Base-by-base conservation (phyloP, 2,113 vertebrate genomes). In the Clinocottus analis region DNA sequence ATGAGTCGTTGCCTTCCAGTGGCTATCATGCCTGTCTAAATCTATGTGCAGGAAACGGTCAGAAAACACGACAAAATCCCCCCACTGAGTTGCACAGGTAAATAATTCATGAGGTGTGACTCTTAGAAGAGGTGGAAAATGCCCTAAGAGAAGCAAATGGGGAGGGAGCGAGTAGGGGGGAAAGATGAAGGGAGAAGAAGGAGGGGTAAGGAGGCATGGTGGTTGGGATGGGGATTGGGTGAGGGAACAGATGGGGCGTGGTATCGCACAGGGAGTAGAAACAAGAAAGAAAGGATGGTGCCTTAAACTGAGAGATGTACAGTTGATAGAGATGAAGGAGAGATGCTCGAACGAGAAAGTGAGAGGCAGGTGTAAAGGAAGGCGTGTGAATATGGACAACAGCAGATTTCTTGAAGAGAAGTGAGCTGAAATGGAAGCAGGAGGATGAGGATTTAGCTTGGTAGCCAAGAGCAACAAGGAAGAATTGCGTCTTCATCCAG, bases 21-120 rank as follows among this genome's bases (percentile, higher is more conserved):
- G 72, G 76, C 68, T 17, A 1, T 16, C n/a, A n/a, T 53, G 35
- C 56, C 33, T 45, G 43, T 58, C 51, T 59, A n/a, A n/a, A 31
- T 60, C 49, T 80, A 66, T 75, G 49, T 68, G 51, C 27, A n/a
- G 64, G 56, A 84, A 92, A 83, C 17, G 78, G 71, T 83, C 60
- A 85, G 82, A 79, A 75, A 83, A 72, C 7, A 25, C 73, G 77
- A 73, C 62, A 79, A 71, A 84, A 66, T 56, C 51, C 78, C 78
- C 75, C 78, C 23, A n/a, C 62, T 77, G 82, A 80, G 80, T 68
- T 23, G 68, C 68, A 80, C 35, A 27, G 51, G 84, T 87, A 72
- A 93, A 93, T 94, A 91, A 93, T 94, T 92, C 90, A 92, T 91
- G 83, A 90, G 76, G 78, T 75, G 86, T 75, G 89, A 92, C 86